Evolutionary conservation across 2,888 invertebrate species (phyloP).

Genomic region (Synanthedon andrenaeformis): DNA sequence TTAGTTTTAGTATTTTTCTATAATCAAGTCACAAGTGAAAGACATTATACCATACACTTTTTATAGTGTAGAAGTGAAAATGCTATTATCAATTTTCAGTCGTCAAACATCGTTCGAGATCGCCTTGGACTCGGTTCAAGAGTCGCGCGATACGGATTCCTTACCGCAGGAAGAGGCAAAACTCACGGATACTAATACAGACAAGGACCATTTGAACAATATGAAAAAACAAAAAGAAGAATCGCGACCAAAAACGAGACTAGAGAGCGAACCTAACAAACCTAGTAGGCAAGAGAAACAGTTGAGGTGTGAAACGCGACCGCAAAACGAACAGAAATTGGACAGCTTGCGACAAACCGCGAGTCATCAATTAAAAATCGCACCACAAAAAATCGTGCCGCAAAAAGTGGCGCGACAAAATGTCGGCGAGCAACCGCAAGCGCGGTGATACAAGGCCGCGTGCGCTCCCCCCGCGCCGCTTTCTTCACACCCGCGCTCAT

Average conservation of each 20-base stretch:
- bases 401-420: slow-evolving; percentile 14
- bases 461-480: not conserved
- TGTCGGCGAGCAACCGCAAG: slow-evolving; percentile 7
- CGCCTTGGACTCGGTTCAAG: slow-evolving; percentile 50
- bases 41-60: no score
- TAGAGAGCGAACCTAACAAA: slow-evolving; percentile 21
- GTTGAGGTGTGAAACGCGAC: not conserved
- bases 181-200: not conserved
- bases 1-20: no score
- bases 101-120: slow-evolving; percentile 58
- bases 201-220: not conserved
- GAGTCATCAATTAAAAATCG: not conserved
- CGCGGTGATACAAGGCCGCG: slow-evolving; percentile 15
- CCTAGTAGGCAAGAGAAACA: slow-evolving; percentile 10
- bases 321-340: slow-evolving; percentile 8
- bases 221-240: not conserved
- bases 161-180: not conserved
- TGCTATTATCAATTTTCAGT: slow-evolving; percentile 9
- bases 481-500: no score
- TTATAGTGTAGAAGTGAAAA: not conserved
- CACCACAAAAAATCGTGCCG: not conserved
- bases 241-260: not conserved
- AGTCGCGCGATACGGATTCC: slow-evolving; percentile 24
- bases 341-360: not conserved
- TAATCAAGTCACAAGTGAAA: no score